Conservation (phyloP, 2,797 vertebrate species). For the Sebastes ruberrimus region DNA sequence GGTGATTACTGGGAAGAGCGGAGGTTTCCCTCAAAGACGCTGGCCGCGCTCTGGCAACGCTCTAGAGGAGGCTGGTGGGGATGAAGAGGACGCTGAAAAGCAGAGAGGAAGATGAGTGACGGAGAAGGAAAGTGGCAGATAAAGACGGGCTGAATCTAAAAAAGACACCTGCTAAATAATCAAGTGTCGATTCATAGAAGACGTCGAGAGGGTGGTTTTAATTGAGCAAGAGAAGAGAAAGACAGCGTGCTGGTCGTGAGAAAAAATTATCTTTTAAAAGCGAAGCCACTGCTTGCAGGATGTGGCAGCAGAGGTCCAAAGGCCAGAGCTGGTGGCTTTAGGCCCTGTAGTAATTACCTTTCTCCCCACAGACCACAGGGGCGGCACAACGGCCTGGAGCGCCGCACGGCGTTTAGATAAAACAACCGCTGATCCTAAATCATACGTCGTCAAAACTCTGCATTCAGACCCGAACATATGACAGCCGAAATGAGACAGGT, state of each 20-base stretch:
- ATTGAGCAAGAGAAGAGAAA: not conserved
- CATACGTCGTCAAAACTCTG: slow-evolving; percentile 36
- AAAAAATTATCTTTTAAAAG: slow-evolving; percentile 32
- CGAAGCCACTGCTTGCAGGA: slow-evolving; percentile 35
- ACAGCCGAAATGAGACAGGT: not conserved
- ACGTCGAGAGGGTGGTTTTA: not conserved
- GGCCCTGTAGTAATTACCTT: slow-evolving; percentile 61
- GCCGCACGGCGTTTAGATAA: slow-evolving; percentile 32
- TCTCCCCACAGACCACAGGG: slow-evolving; percentile 46
- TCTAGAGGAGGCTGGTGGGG: slow-evolving; percentile 8
- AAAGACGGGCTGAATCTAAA: not conserved
- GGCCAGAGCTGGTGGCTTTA: slow-evolving; percentile 64
- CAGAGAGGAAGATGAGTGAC: not conserved
- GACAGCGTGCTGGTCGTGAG: not conserved
- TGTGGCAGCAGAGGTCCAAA: slow-evolving; percentile 53
- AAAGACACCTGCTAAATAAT: not conserved
- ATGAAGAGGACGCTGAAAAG: not conserved
- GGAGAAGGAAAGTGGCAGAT: not conserved
- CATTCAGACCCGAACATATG: slow-evolving; percentile 10
- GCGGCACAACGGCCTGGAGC: slow-evolving; percentile 17
- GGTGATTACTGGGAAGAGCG: slow-evolving; percentile 65
- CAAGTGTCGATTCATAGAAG: not conserved
- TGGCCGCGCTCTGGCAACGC: slow-evolving; percentile 36
- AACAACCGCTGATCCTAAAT: slow-evolving; percentile 38
- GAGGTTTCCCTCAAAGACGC: slow-evolving; percentile 62